phyloP scores from a whole-genome alignment of 2,888 invertebrate genomes.

The Octodonta nipae region DNA sequence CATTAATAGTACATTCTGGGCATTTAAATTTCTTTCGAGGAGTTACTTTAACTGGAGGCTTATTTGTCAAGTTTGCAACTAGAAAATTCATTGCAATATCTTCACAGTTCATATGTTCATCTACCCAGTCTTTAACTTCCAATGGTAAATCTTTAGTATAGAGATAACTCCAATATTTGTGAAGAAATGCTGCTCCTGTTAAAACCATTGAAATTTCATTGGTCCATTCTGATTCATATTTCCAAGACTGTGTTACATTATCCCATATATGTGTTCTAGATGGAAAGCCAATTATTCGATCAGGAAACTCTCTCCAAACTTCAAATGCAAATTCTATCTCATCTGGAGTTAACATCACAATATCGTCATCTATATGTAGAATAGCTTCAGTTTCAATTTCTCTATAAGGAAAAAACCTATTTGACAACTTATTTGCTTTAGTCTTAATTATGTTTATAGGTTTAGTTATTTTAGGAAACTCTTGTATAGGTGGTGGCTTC shows the following conservation, averaged over 20 bases:
- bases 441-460: constrained; percentile 84
- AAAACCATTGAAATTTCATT: constrained; percentile 92
- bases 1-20: constrained; percentile 84
- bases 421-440: constrained; percentile 83
- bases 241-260: constrained; percentile 72
- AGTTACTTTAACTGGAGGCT: constrained; percentile 85
- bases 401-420: constrained; percentile 87
- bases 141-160: constrained; percentile 81
- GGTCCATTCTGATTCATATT: constrained; percentile 95
- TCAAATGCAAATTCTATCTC: constrained; percentile 89
- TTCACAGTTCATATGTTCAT: constrained; percentile 93
- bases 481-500: constrained; percentile 73
- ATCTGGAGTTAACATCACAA: constrained; percentile 87
- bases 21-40: constrained; percentile 95
- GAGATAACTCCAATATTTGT: constrained; percentile 91
- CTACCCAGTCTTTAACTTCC: constrained; percentile 78
- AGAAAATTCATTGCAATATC: constrained; percentile 98
- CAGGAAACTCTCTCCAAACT: constrained; percentile 95
- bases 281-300: constrained; percentile 86
- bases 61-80: constrained; percentile 82
- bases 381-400: constrained; percentile 95
- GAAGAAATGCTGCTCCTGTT: constrained; percentile 93
- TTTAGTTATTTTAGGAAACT: constrained; percentile 80
- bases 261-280: constrained; percentile 91
- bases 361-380: constrained; percentile 89